Evolutionary conservation across 2,113 vertebrate species (phyloP), one percentile per base, ranked within the genome.

Genomic region (Ciconia stormi): DNA sequence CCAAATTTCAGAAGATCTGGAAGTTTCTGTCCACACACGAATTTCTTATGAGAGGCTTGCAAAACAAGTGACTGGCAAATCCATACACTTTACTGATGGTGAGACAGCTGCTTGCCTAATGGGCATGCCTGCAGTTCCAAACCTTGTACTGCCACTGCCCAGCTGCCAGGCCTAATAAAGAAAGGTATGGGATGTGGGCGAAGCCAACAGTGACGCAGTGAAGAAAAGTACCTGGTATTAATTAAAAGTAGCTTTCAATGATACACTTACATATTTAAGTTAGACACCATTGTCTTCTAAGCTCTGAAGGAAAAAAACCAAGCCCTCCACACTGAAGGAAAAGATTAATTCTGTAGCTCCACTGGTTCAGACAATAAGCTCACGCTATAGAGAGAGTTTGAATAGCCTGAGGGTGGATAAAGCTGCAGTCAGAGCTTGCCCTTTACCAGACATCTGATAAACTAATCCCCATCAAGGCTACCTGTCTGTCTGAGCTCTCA

Each of bases 391-490:
- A 88, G 50, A 88, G 47, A 55, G 16, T 44, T 0, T 84, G 38
- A 95, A 85, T 16, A 82, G 87, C 73, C 42, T 22, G 56, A 82
- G 50, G 77, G 77, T 25, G 11, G 47, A 85, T 82, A 93, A 94
- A 93, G 84, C 70, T 76, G 44, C 84, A 94, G 46, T 72, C 70
- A n/a, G 79, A 89, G 91, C 72, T 85, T 84, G 61, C 73, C 52
- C 52, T 91, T 82, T 47, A 82, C 29, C 8, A 85, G 66, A 82
- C 52, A 91, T 49, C 87, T 65, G 81, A 97, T 94, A 94, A 96
- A 85, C 73, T 85, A 96, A 96, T 90, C 81, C 70, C 30, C 34
- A 65, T 79, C 77, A 97, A 94, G 89, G 91, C 56, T 85, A 94
- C 65, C 44, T 55, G 61, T 32, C 80, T 82, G 46, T 53, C 50